phyloP scores from a whole-genome alignment of 2,888 invertebrate genomes.

The Stenodera caucasica region DNA sequence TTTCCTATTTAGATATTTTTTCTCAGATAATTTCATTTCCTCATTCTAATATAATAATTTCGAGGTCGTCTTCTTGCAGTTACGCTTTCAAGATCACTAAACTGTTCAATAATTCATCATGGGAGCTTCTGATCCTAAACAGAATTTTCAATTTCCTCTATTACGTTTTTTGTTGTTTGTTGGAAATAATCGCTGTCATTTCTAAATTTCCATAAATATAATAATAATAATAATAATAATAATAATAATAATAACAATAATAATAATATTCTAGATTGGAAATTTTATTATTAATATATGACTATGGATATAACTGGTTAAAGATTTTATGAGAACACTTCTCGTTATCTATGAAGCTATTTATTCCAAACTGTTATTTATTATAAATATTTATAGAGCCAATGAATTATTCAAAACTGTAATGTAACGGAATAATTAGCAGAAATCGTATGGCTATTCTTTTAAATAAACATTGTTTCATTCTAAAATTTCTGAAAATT shows the following conservation, averaged over 20 bases:
- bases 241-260: not conserved
- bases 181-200: not conserved
- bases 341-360: constrained; percentile 30
- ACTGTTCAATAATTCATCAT: constrained; percentile 2
- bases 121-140: constrained; percentile 2
- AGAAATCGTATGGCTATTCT: not conserved
- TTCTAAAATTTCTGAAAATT: not conserved
- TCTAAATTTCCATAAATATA: not conserved
- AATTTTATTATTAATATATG: constrained; percentile 23
- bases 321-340: constrained; percentile 27
- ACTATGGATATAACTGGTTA: constrained; percentile 25
- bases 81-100: constrained; percentile 6
- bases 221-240: not conserved
- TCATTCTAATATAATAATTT: constrained; percentile 27
- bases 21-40: constrained; percentile 16
- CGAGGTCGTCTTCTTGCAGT: constrained; percentile 19
- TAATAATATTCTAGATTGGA: not conserved
- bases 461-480: not conserved
- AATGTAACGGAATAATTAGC: constrained; percentile 33
- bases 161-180: too few species aligned
- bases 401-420: constrained; percentile 35
- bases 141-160: not conserved
- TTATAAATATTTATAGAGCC: constrained; percentile 35
- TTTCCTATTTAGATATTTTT: not conserved
- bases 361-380: constrained; percentile 34